Evolutionary conservation across 2,888 invertebrate genomes (phyloP).

Genomic region (Ophioninae sp.): DNA sequence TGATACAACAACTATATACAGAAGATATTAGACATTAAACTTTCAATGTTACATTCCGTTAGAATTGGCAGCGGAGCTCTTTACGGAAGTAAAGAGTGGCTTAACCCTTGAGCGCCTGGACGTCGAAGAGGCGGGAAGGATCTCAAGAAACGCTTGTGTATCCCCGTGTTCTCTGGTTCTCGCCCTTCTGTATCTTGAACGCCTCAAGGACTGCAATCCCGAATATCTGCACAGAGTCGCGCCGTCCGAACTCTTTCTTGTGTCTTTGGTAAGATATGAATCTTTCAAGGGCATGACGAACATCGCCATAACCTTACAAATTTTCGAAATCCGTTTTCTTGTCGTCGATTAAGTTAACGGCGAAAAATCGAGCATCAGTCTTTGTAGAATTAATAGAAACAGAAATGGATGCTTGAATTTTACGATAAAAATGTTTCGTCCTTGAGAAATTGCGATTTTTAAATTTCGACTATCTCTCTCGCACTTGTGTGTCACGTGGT

Average conservation of each 20-base stretch:
- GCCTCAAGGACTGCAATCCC: slow-evolving; percentile 90
- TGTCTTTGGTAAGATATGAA: slow-evolving; percentile 87
- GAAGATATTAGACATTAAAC: slow-evolving; percentile 35
- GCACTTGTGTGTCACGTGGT: no score
- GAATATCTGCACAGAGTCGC: slow-evolving; percentile 91
- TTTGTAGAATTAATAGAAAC: no score
- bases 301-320: background rate
- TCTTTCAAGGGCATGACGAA: no score
- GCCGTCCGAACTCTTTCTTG: slow-evolving; percentile 96
- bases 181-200: slow-evolving; percentile 95
- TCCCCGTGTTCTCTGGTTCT: slow-evolving; percentile 96
- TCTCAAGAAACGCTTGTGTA: slow-evolving; percentile 90
- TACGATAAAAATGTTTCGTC: no score
- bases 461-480: no score
- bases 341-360: no score
- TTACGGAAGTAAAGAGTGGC: slow-evolving; percentile 89
- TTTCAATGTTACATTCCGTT: slow-evolving; percentile 72
- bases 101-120: slow-evolving; percentile 90
- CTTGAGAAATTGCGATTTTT: no score
- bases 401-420: no score
- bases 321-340: no score
- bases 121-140: slow-evolving; percentile 88
- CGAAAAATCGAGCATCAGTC: no score
- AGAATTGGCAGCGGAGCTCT: slow-evolving; percentile 93
- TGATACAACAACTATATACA: background rate